phyloP scores from a whole-genome alignment of 2,113 vertebrate species.

The Thamnaconus septentrionalis region DNA sequence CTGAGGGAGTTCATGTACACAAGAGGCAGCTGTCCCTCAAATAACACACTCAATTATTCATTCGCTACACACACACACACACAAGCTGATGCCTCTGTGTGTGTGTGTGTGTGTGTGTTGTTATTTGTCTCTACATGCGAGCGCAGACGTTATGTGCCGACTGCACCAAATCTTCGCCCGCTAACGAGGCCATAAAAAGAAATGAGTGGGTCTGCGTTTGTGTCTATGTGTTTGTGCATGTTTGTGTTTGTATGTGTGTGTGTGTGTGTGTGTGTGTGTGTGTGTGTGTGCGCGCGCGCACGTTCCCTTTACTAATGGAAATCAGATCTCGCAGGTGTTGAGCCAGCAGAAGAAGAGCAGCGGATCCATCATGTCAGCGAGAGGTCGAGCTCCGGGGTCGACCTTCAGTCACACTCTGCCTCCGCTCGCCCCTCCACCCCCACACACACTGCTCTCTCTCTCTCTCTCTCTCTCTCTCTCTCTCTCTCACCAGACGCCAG shows the following conservation, averaged over 20 bases:
- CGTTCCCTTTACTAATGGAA: conserved; percentile 63
- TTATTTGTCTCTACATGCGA: conserved; percentile 21
- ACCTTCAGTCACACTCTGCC: conserved; percentile 7
- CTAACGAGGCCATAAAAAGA: conserved; percentile 38
- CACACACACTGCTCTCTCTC: not conserved
- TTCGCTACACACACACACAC: conserved; percentile 26
- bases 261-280: conserved; percentile 4
- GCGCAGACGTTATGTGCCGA: conserved; percentile 21
- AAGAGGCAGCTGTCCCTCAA: conserved; percentile 71
- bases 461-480: not conserved
- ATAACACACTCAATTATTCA: conserved; percentile 78
- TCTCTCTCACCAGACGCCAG: not conserved
- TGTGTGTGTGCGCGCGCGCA: not conserved
- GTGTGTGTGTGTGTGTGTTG: conserved; percentile 21
- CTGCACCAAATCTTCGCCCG: conserved; percentile 27
- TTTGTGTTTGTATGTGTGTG: conserved; percentile 17
- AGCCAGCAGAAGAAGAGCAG: conserved; percentile 68
- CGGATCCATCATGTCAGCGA: conserved; percentile 63
- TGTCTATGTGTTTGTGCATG: not conserved
- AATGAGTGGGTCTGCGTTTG: conserved; percentile 13
- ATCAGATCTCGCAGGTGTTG: conserved; percentile 62
- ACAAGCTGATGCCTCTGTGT: not conserved
- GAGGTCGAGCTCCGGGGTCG: conserved; percentile 13
- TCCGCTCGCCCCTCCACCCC: too few relatives aligned
- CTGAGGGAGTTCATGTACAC: conserved; percentile 61